Evolutionary conservation across 2,113 vertebrate species (phyloP).

Genomic region (Pheucticus melanocephalus): DNA sequence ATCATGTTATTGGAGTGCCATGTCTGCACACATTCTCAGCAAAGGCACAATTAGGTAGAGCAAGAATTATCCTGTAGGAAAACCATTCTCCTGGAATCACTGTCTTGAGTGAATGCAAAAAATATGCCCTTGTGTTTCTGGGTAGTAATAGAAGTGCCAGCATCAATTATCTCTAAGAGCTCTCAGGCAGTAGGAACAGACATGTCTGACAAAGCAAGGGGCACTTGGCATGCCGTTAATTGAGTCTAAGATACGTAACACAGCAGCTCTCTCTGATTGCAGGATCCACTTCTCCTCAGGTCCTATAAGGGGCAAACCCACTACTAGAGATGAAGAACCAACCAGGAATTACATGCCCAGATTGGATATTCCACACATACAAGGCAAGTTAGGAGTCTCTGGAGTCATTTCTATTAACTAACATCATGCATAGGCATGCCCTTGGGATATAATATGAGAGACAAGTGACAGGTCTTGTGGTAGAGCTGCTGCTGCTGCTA

Average conservation of each 20-base stretch:
- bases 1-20: background rate
- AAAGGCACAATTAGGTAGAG: background rate
- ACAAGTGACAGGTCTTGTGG: accelerated
- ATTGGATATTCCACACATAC: background rate
- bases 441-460: no score
- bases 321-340: background rate
- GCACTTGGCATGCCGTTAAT: background rate
- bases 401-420: background rate
- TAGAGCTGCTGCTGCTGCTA: background rate
- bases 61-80: slow-evolving; percentile 20
- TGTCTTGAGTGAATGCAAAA: background rate
- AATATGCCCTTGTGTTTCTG: slow-evolving; percentile 12
- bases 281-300: background rate
- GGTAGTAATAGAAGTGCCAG: slow-evolving; percentile 45
- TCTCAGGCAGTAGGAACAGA: background rate
- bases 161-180: slow-evolving; percentile 22
- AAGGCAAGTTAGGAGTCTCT: background rate
- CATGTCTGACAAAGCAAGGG: background rate
- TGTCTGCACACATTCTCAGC: background rate
- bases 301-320: background rate
- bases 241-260: background rate
- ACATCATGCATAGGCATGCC: background rate
- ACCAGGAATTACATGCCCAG: background rate
- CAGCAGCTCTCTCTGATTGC: background rate
- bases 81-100: background rate